Conservation (phyloP, 2,113 vertebrate genomes). For the Anolis sagrei region DNA sequence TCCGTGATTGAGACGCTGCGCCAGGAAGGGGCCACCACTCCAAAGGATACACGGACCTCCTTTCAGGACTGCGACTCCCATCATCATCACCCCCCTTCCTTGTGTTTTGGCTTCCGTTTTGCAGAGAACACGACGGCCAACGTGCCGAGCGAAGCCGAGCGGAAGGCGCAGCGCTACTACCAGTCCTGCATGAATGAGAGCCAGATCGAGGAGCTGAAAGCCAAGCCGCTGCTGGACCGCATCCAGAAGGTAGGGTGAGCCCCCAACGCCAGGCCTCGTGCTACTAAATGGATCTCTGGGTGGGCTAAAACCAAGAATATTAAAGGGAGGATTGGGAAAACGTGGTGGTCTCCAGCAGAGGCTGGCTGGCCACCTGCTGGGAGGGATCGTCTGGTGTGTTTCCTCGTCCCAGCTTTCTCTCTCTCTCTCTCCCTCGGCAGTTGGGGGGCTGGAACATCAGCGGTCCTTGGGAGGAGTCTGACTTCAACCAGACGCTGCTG, state of each 20-base stretch:
- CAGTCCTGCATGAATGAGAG: slow-evolving; percentile 94
- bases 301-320: too few species aligned
- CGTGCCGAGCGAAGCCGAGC: slow-evolving; percentile 84
- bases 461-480: slow-evolving; percentile 80
- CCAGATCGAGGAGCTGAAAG: slow-evolving; percentile 89
- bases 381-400: too few species aligned
- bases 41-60: too few species aligned
- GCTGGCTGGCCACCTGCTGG: too few species aligned
- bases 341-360: too few species aligned
- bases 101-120: too few species aligned
- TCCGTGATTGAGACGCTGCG: too few species aligned
- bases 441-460: slow-evolving; percentile 94
- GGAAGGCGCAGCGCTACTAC: slow-evolving; percentile 92
- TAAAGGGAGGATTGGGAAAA: too few species aligned
- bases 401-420: neutral
- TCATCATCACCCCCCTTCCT: too few species aligned
- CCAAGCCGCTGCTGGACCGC: slow-evolving; percentile 85
- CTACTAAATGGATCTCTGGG: too few species aligned
- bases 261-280: neutral
- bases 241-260: slow-evolving; percentile 83
- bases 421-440: slow-evolving; percentile 68
- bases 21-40: too few species aligned
- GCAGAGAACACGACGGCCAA: slow-evolving; percentile 89
- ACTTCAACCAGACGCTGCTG: slow-evolving; percentile 89
- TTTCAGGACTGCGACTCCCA: too few species aligned